These are phyloP conservation scores for Ochotona curzoniae DNA, from an alignment of 2,113 vertebrate species.

Conservation along the genomic window DNA sequence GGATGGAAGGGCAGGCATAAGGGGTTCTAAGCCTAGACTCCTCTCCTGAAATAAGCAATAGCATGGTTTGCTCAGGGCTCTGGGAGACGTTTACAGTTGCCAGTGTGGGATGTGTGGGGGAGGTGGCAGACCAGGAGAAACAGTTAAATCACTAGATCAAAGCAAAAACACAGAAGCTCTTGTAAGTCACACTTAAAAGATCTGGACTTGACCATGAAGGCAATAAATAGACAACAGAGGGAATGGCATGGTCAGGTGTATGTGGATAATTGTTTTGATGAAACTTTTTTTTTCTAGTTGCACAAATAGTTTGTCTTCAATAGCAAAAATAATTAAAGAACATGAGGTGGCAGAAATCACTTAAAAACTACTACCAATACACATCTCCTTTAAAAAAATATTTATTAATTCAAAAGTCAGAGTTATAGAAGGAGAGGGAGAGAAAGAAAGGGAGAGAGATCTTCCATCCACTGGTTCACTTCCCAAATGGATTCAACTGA, in stretches of 20 bases:
- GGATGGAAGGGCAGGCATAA: not conserved
- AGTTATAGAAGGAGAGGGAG: too few species aligned
- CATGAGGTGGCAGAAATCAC: not conserved
- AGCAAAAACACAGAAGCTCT: not conserved
- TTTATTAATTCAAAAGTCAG: too few species aligned
- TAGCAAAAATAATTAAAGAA: not conserved
- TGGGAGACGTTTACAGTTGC: not conserved
- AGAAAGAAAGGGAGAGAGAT: too few species aligned
- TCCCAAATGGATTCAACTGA: too few species aligned
- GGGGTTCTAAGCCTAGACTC: not conserved
- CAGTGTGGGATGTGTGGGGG: not conserved
- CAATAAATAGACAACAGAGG: not conserved
- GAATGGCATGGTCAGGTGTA: not conserved
- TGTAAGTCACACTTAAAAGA: not conserved
- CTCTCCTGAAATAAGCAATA: not conserved
- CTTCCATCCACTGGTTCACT: too few species aligned
- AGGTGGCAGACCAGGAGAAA: not conserved
- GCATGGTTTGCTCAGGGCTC: not conserved
- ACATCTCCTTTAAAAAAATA: not conserved
- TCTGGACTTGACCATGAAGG: not conserved
- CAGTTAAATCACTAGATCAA: not conserved
- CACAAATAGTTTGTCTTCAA: slow-evolving; percentile 19
- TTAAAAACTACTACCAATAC: not conserved
- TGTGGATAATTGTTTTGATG: not conserved
- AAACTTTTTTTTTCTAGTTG: not conserved